These are phyloP conservation scores for Gambusia affinis DNA, from an alignment of 2,113 vertebrate genomes.

Conservation along the genomic window DNA sequence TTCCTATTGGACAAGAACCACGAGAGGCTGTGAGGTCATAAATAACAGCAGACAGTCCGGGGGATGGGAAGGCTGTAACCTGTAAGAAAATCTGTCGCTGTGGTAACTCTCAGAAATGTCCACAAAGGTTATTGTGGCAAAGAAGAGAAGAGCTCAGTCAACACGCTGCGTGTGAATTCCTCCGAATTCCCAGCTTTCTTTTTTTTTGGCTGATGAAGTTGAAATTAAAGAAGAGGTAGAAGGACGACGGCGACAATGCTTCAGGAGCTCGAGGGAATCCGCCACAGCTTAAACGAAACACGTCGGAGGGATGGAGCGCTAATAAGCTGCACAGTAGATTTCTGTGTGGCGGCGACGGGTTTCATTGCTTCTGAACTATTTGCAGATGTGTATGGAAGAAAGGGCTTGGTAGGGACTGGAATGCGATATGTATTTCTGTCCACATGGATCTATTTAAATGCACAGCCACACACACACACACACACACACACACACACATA, in stretches of 20 bases:
- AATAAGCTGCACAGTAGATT: conserved; percentile 11
- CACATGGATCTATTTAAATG: conserved; percentile 7
- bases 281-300: conserved; percentile 18
- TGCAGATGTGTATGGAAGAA: conserved; percentile 5
- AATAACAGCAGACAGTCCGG: conserved; percentile 30
- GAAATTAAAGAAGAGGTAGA: conserved; percentile 4
- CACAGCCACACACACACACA: not conserved
- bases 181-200: conserved; percentile 21
- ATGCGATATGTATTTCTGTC: conserved; percentile 21
- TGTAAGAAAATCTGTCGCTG: conserved; percentile 36
- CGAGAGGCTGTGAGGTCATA: conserved; percentile 30
- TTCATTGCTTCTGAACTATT: conserved; percentile 53
- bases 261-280: conserved; percentile 10
- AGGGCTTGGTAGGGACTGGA: not conserved
- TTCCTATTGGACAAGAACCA: not conserved
- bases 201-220: conserved; percentile 7
- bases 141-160: conserved; percentile 14
- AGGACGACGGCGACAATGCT: conserved; percentile 4
- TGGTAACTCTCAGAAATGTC: conserved; percentile 47
- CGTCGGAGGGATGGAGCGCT: not conserved
- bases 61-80: conserved; percentile 2
- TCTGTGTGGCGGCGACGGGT: not conserved
- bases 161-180: conserved; percentile 26
- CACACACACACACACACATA: not conserved
- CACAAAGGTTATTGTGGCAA: conserved; percentile 34